Evolutionary conservation across 2,797 vertebrate genomes (phyloP).

Genomic region (Rachycentron canadum): DNA sequence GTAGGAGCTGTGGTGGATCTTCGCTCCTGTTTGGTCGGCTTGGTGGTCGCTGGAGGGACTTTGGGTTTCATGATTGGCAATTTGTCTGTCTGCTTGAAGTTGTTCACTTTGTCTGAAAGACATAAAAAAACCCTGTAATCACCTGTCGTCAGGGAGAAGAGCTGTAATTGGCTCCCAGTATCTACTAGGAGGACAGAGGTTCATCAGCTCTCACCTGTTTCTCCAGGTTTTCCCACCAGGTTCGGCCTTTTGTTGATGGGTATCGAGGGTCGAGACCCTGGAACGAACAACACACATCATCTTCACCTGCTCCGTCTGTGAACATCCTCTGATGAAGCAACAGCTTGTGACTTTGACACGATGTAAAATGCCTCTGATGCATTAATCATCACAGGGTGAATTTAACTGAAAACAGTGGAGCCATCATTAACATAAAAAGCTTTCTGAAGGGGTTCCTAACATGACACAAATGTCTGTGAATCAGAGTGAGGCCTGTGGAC

Average conservation of each 20-base stretch:
- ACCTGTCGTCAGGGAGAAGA: background rate
- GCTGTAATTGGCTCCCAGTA: no score
- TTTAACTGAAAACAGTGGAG: constrained; percentile 62
- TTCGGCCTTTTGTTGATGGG: constrained; percentile 77
- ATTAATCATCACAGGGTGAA: background rate
- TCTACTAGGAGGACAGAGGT: background rate
- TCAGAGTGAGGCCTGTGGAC: background rate
- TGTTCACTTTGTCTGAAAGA: constrained; percentile 73
- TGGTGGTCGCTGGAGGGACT: constrained; percentile 60
- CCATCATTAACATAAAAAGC: constrained; percentile 2
- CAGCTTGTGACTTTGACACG: background rate
- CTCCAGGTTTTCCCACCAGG: constrained; percentile 74
- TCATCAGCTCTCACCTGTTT: constrained; percentile 61
- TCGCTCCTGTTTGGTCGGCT: constrained; percentile 71
- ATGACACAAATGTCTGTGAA: constrained; percentile 13
- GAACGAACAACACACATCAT: constrained; percentile 21
- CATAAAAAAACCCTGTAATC: background rate
- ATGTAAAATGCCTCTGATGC: no score
- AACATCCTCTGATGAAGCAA: background rate
- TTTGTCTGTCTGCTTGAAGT: constrained; percentile 68
- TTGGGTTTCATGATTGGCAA: constrained; percentile 67
- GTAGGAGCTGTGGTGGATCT: constrained; percentile 56
- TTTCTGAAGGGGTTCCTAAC: background rate
- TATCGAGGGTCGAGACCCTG: constrained; percentile 71
- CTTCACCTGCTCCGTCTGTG: background rate